Evolutionary conservation across 2,113 vertebrate species (phyloP), one percentile per base, ranked within the genome.

Genomic region (Ahaetulla prasina): DNA sequence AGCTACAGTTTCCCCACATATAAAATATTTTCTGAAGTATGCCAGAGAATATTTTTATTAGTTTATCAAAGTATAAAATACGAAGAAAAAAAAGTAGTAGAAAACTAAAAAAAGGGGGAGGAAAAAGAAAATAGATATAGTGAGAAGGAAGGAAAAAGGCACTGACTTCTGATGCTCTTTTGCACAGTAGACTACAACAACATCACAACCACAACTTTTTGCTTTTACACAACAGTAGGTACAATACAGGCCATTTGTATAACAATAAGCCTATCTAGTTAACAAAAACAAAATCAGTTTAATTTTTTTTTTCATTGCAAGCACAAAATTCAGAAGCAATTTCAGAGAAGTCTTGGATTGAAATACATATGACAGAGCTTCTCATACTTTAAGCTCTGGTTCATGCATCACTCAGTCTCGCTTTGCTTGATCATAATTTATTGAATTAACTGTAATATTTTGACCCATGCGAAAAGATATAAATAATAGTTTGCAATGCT

Each of bases 21-120:
- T 88, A 91, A 60, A 94, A 1, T 94, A 89, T 91, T 87, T 92
- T 94, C 92, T 89, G 95, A 94, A 94, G 95, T 95, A 92, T 53
- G 47, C 57, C 57, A 60, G 25, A 60, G 57, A 60, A 27, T 25
- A 27, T 60, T 60, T 20, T 45, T 45, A 45, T 45, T 85, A 43
- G 0, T 10, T 45, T 85, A 39, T 23, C 39, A 25, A 85, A 45
- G 35, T 43, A 85, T 8, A 25, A 85, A 85, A 45, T n/a, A 84
- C 1, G 16, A 43, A 85, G 39, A 22, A n/a, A 85, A 45, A 45
- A 10, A 45, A 85, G 16, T 16, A 39, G 3, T 8, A 2, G 39
- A 45, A 68, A 68, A 45, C 18, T 43, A 22, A 18, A 22, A 45
- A 43, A 12, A 45, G 22, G 23, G 84, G 22, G 3, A 25, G 22